Evolutionary conservation across 2,113 vertebrate genomes (phyloP).

Genomic region (Psammodynastes pulverulentus): DNA sequence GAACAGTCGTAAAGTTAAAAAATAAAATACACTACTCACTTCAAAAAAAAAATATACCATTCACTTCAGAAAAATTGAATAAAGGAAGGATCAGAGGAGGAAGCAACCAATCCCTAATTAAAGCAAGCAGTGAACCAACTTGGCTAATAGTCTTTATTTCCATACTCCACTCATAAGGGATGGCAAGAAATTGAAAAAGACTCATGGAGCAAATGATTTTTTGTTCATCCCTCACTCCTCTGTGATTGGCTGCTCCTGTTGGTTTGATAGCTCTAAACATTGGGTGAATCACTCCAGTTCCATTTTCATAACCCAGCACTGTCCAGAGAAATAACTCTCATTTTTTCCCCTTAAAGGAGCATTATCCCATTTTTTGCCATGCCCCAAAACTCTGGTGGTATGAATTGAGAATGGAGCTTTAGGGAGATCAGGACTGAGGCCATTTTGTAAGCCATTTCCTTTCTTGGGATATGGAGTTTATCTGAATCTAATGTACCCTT

Average conservation of each 20-base stretch:
- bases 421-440: neutral
- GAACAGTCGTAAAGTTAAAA: neutral
- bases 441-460: neutral
- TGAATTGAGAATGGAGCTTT: neutral
- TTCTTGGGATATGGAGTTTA: neutral
- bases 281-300: neutral
- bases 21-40: neutral
- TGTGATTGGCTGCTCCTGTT: neutral
- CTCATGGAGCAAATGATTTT: neutral
- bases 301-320: neutral
- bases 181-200: neutral
- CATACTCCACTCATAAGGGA: neutral
- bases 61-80: neutral
- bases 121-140: neutral
- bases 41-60: neutral
- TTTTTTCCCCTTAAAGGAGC: neutral
- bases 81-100: neutral
- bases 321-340: neutral
- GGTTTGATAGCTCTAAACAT: neutral
- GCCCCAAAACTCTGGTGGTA: neutral
- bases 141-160: neutral
- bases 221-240: neutral
- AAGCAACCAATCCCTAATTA: neutral
- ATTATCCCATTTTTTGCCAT: neutral
- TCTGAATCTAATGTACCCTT: neutral